phyloP scores from a whole-genome alignment of 2,797 vertebrate species.

The Varecia variegata region DNA sequence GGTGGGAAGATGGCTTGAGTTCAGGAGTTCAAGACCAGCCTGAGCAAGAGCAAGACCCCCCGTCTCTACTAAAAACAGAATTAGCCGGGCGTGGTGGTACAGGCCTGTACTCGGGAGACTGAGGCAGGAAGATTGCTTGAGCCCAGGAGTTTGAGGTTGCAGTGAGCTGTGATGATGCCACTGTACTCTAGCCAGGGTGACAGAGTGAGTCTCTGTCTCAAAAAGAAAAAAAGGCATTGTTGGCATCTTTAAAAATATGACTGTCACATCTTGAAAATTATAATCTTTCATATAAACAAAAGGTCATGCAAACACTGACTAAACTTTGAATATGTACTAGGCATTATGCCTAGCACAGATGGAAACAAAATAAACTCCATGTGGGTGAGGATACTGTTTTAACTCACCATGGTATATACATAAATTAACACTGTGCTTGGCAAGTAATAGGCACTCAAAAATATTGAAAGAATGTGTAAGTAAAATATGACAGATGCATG shows the following conservation, averaged over 20 bases:
- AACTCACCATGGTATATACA: not conserved
- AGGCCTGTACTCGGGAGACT: not conserved
- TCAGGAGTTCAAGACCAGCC: not conserved
- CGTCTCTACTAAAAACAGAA: not conserved
- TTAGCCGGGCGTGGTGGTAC: not conserved
- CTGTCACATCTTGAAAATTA: constrained; percentile 1
- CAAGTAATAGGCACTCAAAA: not conserved
- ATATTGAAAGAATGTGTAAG: not conserved
- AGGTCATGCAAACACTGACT: not conserved
- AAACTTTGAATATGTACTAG: constrained; percentile 10
- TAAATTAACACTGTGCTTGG: not conserved
- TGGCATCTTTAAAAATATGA: constrained; percentile 13
- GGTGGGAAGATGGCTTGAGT: not conserved
- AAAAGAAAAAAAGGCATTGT: not conserved
- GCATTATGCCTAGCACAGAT: not conserved
- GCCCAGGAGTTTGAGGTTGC: not conserved
- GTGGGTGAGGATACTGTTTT: not conserved
- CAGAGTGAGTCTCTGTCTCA: not conserved
- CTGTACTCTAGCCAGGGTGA: not conserved
- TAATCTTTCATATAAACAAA: not conserved
- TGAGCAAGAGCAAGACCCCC: not conserved
- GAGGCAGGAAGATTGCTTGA: not conserved
- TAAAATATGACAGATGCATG: not conserved
- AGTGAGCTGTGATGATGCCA: not conserved
- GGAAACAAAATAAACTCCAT: not conserved